Evolutionary conservation across 2,888 invertebrate genomes (phyloP), one percentile per base, ranked within the genome.

Genomic region (Apocheima hispidaria): DNA sequence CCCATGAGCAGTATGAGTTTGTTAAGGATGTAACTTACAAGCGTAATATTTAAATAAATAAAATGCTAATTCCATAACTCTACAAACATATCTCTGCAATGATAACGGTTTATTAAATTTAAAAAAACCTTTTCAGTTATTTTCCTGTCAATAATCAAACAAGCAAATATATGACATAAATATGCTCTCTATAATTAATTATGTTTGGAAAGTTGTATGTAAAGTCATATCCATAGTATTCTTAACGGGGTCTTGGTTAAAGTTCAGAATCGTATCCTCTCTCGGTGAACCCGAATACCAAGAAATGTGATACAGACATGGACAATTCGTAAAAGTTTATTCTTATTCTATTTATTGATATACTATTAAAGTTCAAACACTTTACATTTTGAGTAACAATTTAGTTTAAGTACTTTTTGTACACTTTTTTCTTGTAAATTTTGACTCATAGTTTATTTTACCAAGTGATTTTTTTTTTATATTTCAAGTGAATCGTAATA

Each of bases 241-340:
- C 60, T 66, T 60, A 65, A 63, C 70, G 70, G 46, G 28, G 21
- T 43, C 60, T 50, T 56, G 54, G 56, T 54, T 56, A 57, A 71
- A 69, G 63, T 61, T 65, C 66, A 67, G 55, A 62, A 74, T 63
- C 67, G 64, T 69, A 72, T 69, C 71, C 69, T 63, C 68, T 72
- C 69, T 75, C 69, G 69, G 72, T 75, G 71, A 76, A 70, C 73
- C 77, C 72, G 71, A 78, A 79, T 85, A 83, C 83, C 70, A 60
- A 77, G 85, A 84, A 85, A 82, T 72, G 73, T 75, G 81, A 84
- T 82, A 80, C 76, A 64, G 73, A 74, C 72, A 71, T 70, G 69
- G 65, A 77, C 76, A 79, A 79, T 81, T 78, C 78, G 77, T 82
- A 81, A 82, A 77, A 66, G 72, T 72, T 73, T 75, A 71, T 58